These are phyloP conservation scores for Myrmecophaga tridactyla DNA, from an alignment of 2,113 vertebrate genomes.

Conservation along the genomic window DNA sequence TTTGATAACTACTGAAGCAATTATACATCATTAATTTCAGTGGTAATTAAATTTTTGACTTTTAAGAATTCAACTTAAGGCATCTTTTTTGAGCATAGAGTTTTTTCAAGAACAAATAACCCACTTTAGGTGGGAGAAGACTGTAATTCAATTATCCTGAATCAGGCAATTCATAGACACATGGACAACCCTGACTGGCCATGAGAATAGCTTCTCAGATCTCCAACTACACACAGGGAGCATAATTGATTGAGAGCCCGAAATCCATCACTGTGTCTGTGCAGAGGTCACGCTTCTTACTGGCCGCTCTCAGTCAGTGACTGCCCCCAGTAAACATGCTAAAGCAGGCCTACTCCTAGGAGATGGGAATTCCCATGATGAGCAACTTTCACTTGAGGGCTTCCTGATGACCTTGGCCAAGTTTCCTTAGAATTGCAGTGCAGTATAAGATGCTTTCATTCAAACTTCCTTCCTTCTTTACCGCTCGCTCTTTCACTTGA, in stretches of 20 bases:
- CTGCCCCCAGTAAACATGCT: background rate
- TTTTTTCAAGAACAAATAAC: background rate
- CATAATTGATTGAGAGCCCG: background rate
- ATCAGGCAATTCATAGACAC: background rate
- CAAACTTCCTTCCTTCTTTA: constrained; percentile 20
- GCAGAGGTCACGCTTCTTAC: background rate
- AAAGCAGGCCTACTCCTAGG: background rate
- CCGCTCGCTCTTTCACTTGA: constrained; percentile 15
- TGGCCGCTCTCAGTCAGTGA: background rate
- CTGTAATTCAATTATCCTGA: background rate
- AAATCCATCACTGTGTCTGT: background rate
- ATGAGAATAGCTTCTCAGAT: background rate
- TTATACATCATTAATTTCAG: constrained; percentile 13
- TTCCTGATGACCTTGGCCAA: background rate
- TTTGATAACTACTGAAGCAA: background rate
- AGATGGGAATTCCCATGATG: background rate
- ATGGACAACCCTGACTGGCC: background rate
- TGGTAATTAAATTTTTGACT: constrained; percentile 26
- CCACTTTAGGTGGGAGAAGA: background rate
- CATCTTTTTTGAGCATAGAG: background rate
- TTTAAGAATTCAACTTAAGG: constrained; percentile 21
- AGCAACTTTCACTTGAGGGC: constrained; percentile 19
- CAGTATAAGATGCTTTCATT: background rate
- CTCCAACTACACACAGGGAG: background rate
- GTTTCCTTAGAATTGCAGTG: background rate